Conservation (phyloP, 2,888 invertebrate species). For the Acrobasis consociella region DNA sequence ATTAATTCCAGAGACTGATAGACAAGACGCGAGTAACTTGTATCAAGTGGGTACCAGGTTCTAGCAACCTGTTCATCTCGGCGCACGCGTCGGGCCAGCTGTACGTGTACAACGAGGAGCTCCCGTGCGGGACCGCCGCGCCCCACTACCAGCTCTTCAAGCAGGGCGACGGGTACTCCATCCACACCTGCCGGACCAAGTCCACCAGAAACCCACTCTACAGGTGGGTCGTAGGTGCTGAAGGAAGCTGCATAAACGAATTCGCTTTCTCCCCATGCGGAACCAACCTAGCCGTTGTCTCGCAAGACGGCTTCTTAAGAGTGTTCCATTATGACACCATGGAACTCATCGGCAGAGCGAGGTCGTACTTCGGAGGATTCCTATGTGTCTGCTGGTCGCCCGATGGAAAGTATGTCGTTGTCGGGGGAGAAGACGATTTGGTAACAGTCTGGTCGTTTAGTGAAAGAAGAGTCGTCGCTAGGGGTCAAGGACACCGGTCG, state of each 20-base stretch:
- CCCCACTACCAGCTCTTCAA: constrained; percentile 98
- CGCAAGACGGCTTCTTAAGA: constrained; percentile 96
- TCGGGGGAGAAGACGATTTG: constrained; percentile 99
- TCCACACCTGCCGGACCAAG: constrained; percentile 98
- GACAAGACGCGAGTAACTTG: constrained; percentile 98
- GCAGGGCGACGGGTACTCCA: constrained; percentile 95
- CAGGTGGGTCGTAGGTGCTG: constrained; percentile 91
- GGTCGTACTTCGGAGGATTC: constrained; percentile 99
- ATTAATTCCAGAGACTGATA: constrained; percentile 88
- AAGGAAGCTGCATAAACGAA: constrained; percentile 95
- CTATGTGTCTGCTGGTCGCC: constrained; percentile 99
- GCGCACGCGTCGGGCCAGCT: constrained; percentile 98
- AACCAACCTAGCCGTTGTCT: constrained; percentile 95
- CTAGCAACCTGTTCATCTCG: constrained; percentile 95
- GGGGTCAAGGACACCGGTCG: constrained; percentile 98
- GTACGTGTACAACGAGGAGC: constrained; percentile 98
- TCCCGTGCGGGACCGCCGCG: constrained; percentile 93
- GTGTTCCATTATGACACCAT: constrained; percentile 99
- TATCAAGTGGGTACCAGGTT: constrained; percentile 98
- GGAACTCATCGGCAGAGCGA: constrained; percentile 96
- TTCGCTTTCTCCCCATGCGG: constrained; percentile 98
- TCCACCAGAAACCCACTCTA: constrained; percentile 96
- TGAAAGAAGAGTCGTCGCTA: constrained; percentile 96
- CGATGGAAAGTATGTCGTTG: constrained; percentile 96
- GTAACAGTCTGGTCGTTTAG: constrained; percentile 98